These are phyloP conservation scores for Ornithoptera alexandrae DNA, from an alignment of 2,888 invertebrate genomes.

Conservation along the genomic window DNA sequence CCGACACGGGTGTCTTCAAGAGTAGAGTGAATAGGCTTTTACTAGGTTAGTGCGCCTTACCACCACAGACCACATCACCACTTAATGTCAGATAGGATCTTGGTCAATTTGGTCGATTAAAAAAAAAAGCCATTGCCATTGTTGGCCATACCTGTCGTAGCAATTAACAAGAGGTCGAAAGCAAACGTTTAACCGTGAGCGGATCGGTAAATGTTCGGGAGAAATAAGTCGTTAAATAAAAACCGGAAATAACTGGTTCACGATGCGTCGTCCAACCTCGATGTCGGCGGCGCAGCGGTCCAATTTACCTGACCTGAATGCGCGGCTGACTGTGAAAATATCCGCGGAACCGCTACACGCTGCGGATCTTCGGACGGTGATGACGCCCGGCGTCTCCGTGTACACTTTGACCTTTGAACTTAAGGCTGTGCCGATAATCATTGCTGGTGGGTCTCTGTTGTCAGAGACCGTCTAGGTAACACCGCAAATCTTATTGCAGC, in stretches of 20 bases:
- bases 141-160: no score
- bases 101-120: not conserved
- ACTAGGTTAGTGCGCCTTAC: not conserved
- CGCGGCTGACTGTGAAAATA: conserved; percentile 3
- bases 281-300: not conserved
- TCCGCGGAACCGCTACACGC: not conserved
- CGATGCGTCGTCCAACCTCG: conserved; percentile 1
- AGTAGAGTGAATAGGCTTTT: not conserved
- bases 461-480: no score
- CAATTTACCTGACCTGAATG: not conserved
- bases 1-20: not conserved
- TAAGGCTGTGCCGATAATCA: no score
- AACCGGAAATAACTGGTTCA: conserved; percentile 2
- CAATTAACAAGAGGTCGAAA: no score
- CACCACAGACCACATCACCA: not conserved
- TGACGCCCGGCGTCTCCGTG: no score
- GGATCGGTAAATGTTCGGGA: no score
- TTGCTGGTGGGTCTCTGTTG: no score
- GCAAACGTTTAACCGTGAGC: no score
- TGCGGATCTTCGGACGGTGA: not conserved
- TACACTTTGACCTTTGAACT: no score
- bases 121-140: not conserved
- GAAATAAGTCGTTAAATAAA: not conserved
- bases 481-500: no score
- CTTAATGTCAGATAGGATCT: not conserved